These are phyloP conservation scores for Microctonus hyperodae DNA, from an alignment of 2,888 invertebrate species.

Conservation along the genomic window DNA sequence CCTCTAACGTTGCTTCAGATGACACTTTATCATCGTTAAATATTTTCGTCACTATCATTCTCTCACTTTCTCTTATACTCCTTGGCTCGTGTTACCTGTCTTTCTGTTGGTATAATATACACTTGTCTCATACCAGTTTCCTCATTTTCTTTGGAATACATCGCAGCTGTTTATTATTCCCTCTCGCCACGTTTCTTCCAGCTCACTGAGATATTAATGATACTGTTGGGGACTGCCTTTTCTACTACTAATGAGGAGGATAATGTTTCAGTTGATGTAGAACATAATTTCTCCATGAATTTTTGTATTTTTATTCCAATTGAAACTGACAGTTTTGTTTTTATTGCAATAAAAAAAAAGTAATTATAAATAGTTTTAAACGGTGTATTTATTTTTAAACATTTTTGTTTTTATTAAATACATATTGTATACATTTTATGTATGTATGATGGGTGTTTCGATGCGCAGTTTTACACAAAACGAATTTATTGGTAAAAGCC, in stretches of 20 bases:
- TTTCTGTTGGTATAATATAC: conserved; percentile 9
- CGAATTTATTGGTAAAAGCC: conserved; percentile 49
- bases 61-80: conserved; percentile 23
- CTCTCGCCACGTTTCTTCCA: conserved; percentile 30
- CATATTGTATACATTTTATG: background rate
- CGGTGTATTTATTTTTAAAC: background rate
- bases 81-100: conserved; percentile 8
- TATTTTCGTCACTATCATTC: conserved; percentile 38
- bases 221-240: conserved; percentile 25
- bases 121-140: conserved; percentile 18
- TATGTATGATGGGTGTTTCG: background rate
- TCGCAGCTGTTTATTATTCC: conserved; percentile 37
- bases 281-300: conserved; percentile 9
- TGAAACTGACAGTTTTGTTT: background rate
- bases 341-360: background rate
- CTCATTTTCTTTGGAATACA: conserved; percentile 20
- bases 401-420: background rate
- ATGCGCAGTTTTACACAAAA: conserved; percentile 34
- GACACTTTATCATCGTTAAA: conserved; percentile 46
- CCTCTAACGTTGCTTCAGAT: conserved; percentile 51
- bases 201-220: conserved; percentile 29
- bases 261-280: conserved; percentile 20
- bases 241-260: conserved; percentile 26
- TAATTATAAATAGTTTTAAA: background rate
- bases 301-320: conserved; percentile 15